Percentiles rank a stretch among this genome's conserved stretches.
phyloP scores from a whole-genome alignment of 2,113 vertebrate genomes.

The Hiodon alosoides region DNA sequence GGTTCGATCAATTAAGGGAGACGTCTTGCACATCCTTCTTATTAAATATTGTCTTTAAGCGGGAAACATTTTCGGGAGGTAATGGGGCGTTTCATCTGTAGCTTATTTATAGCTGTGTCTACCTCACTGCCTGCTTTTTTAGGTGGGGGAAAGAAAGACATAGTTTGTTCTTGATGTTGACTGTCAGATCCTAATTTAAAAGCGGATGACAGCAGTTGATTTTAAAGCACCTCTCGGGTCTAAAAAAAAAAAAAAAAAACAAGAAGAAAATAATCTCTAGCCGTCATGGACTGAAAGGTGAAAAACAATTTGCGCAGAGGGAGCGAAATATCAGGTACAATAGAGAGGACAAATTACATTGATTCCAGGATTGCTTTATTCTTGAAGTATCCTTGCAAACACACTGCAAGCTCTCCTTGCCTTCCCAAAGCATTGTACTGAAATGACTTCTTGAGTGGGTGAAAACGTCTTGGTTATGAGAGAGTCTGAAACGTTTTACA shows the following conservation, averaged over 20 bases:
- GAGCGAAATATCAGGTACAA: constrained; percentile 6
- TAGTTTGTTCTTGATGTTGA: constrained; percentile 1
- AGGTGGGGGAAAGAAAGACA: not conserved
- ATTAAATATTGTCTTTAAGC: constrained; percentile 2
- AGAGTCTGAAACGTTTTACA: not conserved
- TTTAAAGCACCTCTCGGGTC: constrained; percentile 19
- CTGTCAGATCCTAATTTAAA: constrained; percentile 32
- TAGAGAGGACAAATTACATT: constrained; percentile 11
- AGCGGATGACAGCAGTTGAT: constrained; percentile 8
- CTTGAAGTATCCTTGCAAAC: constrained; percentile 10
- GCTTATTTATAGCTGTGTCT: constrained; percentile 10
- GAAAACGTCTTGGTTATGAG: not conserved
- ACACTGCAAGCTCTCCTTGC: constrained; percentile 35
- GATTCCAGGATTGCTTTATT: constrained; percentile 18
- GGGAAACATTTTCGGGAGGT: not conserved
- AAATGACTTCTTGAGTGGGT: not conserved
- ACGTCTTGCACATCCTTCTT: constrained; percentile 8
- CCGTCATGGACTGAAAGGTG: constrained; percentile 15
- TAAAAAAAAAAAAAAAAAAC: constrained; percentile 3
- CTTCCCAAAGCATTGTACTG: constrained; percentile 11
- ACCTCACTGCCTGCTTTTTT: constrained; percentile 1
- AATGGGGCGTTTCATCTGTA: constrained; percentile 9
- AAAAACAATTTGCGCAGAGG: constrained; percentile 16
- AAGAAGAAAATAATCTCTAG: constrained; percentile 17
- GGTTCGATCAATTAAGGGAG: constrained; percentile 30